Base-by-base conservation (phyloP, 1,140 invertebrate species). In the Trichogramma pretiosum region DNA sequence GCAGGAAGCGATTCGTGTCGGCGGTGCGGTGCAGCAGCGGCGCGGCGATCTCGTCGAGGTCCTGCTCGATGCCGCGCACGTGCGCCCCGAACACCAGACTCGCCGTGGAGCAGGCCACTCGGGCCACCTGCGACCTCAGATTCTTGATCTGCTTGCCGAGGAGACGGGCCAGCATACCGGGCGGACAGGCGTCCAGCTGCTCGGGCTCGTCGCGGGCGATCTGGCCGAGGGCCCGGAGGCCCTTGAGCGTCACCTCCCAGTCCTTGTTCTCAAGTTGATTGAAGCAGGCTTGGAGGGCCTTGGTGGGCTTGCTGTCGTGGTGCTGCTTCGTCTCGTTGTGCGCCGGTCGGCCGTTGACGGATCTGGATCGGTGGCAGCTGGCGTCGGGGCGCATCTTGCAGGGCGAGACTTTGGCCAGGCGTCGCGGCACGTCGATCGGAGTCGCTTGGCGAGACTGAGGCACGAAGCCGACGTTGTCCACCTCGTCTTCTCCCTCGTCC, bases 1-100 rank as follows among this genome's bases (percentile, higher is more conserved):
- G 74, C 19, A 97, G 75, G 63, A 97, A 98, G 56, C 84, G 83
- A 65, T 94, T 95, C 2, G 89, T 94, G 61, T 97, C 93, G 0
- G 89, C 88, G 30, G 87, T 88, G 56, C 92, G 83, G 50, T 88
- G 82, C 14, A 98, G 69, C 19, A 98, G 66, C 7, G 85, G 79
- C 17, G 77, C 79, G 0, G 82, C 81, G 45, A 92, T 78, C 55
- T 91, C 87, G 58, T 97, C 93, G 16, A 90, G 66, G 66, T 97
- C 93, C 73, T 89, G 62, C 41, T 96, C 92, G 55, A 93, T 76
- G 13, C 72, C 74, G 52, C 81, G 83, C 40, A 77, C 83, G 62
- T 79, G 78, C 10, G 78, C 64, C 1, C 70, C 65, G 64, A 93
- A 94, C 51, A 95, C 62, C 42, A 92, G 82, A 1, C 80, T 79